A percentile compares a stretch with the other conserved stretches of the same genome.
Conservation (phyloP, 2,797 vertebrate species). For the Hylomyscus alleni region DNA sequence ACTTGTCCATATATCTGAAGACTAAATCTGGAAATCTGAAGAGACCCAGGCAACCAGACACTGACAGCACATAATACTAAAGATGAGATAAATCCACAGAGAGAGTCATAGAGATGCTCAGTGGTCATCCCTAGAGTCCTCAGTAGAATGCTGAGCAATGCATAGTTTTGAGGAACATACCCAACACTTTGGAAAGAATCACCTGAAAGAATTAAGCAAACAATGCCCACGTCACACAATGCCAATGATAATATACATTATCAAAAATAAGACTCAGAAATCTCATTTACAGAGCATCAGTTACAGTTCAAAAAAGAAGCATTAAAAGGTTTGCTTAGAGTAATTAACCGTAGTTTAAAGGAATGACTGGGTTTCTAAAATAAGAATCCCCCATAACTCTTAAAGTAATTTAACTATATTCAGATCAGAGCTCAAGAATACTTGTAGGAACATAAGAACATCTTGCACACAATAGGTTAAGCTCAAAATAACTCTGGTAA, state of each 20-base stretch:
- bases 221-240: not conserved
- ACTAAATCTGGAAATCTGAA: not conserved
- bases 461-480: not conserved
- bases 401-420: not conserved
- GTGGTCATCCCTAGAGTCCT: not conserved
- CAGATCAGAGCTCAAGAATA: not conserved
- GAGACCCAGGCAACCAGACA: not conserved
- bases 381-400: not conserved
- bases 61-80: not conserved
- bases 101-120: not conserved
- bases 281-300: not conserved
- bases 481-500: not conserved
- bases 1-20: not conserved
- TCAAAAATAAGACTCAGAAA: not conserved
- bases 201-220: not conserved
- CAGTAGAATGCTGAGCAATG: not conserved
- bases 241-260: not conserved
- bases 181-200: not conserved
- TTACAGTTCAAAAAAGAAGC: not conserved
- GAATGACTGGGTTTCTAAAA: not conserved
- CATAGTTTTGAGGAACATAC: not conserved
- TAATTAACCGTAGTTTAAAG: not conserved
- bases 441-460: not conserved
- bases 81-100: no score
- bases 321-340: not conserved